Conservation (phyloP, 2,113 vertebrate species). For the pig (Sus scrofa) region T2T-Sscrofa CM000812.6:196356001-196356500, state of each 20-base stretch:
- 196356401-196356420: conserved; percentile 80
- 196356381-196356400: conserved; percentile 39
- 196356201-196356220: neutral
- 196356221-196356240: neutral
- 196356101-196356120: conserved; percentile 10
- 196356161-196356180: neutral
- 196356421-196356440: conserved; percentile 81
- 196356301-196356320: conserved; percentile 83
- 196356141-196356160: conserved; percentile 10
- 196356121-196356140: neutral
- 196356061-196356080: neutral
- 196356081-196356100: conserved; percentile 11
- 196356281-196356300: conserved; percentile 64
- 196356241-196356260: conserved; percentile 19
- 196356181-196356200: neutral
- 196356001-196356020: conserved; percentile 32
- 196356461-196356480: conserved; percentile 83
- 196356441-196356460: conserved; percentile 71
- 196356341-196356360: conserved; percentile 68
- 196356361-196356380: conserved; percentile 76
- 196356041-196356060: neutral
- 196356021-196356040: conserved; percentile 34
- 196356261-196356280: conserved; percentile 27
- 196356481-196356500: conserved; percentile 77
- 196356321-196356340: conserved; percentile 70